Evolutionary conservation across 2,113 vertebrate genomes (phyloP).

Genomic region (Hymenochirus boettgeri): DNA sequence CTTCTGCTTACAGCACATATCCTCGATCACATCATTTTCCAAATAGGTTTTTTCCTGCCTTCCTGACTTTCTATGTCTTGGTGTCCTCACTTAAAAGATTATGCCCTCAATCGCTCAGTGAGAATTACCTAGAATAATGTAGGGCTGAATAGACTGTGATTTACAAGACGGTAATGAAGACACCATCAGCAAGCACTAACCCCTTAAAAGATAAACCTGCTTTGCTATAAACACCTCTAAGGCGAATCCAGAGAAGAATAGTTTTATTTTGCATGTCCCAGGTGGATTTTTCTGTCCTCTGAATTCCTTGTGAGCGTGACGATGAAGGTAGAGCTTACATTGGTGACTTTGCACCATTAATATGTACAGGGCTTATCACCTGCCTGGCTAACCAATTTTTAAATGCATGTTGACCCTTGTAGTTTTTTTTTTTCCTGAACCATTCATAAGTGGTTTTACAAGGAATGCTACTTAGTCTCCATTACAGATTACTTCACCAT

Average conservation of each 20-base stretch:
- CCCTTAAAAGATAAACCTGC: slow-evolving; percentile 32
- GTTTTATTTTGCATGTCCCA: slow-evolving; percentile 37
- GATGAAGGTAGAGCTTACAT: slow-evolving; percentile 15
- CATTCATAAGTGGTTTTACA: background rate
- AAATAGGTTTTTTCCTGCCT: background rate
- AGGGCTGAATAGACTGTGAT: slow-evolving; percentile 20
- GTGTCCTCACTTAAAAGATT: slow-evolving; percentile 14
- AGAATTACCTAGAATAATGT: slow-evolving; percentile 34
- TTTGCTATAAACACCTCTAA: slow-evolving; percentile 32
- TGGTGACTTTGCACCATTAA: slow-evolving; percentile 29
- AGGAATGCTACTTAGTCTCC: background rate
- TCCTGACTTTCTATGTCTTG: slow-evolving; percentile 25
- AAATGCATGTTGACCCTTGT: slow-evolving; percentile 13
- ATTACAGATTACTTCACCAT: slow-evolving; percentile 1
- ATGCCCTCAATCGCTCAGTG: slow-evolving; percentile 38
- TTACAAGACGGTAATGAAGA: slow-evolving; percentile 34
- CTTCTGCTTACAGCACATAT: too few species aligned
- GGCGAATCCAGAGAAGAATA: slow-evolving; percentile 17
- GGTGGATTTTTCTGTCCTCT: slow-evolving; percentile 27
- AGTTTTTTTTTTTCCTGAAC: background rate
- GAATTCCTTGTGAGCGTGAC: slow-evolving; percentile 6
- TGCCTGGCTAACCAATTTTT: slow-evolving; percentile 12
- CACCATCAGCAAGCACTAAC: slow-evolving; percentile 30
- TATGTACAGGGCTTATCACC: slow-evolving; percentile 22
- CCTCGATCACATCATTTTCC: background rate